Evolutionary conservation across 2,113 vertebrate species (phyloP), one percentile per base, ranked within the genome.

Genomic region (Trachemys scripta): DNA sequence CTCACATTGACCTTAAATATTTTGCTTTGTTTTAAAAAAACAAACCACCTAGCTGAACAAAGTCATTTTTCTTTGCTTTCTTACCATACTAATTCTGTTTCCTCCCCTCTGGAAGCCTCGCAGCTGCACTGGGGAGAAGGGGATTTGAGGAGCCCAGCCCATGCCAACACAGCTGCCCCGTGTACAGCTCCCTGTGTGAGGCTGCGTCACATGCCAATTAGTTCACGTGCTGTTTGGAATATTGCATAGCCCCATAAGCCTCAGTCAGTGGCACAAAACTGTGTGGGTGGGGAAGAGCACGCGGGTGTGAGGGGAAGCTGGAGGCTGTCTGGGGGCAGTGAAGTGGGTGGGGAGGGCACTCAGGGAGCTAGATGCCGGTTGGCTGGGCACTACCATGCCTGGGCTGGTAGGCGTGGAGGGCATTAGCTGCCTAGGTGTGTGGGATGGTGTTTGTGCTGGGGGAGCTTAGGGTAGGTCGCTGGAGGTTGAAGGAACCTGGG

Each of bases 21-120:
- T 89, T 47, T 88, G 7, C 0, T 82, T 84, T 16, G 19, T 89
- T 59, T 57, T 10, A 82, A 82, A 94, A 19, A 88, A 91, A 45
- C 42, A 84, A 82, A 17, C 51, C 53, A 54, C 53, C 31, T 35
- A 13, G 25, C 31, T 35, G 62, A 16, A 35, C 14, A 7, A 14
- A 38, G 62, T 88, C 88, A 72, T 90, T 53, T 89, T 89, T 5
- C 1, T 45, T 57, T 9, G 53, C 92, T 94, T 87, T n/a, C 31
- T 59, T 14, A 5, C 87, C 29, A 54, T 49, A 75, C 81, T 4
- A 88, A 57, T 85, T 1, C 22, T 1, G 8, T 90, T 90, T 87
- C 14, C 8, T 17, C 6, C 5, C 11, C 93, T 94, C 14, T 38
- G 29, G 13, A 50, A 86, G 72, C 86, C 69, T 53, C 93, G 53